Evolutionary conservation across 2,113 vertebrate genomes (phyloP), one percentile per base, ranked within the genome.

Genomic region (Nibea coibor): DNA sequence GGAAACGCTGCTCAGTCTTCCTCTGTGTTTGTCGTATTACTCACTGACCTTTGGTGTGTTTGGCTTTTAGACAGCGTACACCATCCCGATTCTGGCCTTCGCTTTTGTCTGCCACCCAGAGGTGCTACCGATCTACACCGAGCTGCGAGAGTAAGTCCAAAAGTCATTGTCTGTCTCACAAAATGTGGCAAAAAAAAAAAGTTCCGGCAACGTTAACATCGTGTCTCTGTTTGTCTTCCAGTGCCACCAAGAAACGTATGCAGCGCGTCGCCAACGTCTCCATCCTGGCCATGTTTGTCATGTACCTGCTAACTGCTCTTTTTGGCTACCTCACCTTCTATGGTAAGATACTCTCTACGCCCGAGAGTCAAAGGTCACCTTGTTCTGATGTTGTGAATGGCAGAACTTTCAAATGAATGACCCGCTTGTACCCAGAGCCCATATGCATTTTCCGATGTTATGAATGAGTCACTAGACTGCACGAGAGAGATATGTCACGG

Each of bases 291-390:
- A 97, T 97, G 96, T 97, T 97, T 71, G 61, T 95, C 72, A 97
- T 96, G 96, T 97, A 97, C 84, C 94, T 95, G 35, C 88, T 97
- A 64, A 97, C 96, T 0, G 96, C 95, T 6, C 87, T 96, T 35
- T 97, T 97, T 63, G 96, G 96, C 76, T 97, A 97, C 93, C 95
- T 97, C 77, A 97, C 96, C 14, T 97, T 97, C 88, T 96, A 91
- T 22, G 93, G 96, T 97, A 92, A 95, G 88, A 57, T 17, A 1
- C 24, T 35, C 8, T 22, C 42, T n/a, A 35, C 28, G 19, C 31
- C 15, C 47, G 8, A 57, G n/a, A 75, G 26, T 85, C 24, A 81
- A 83, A 64, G 93, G 50, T 62, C 72, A 47, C 12, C 59, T 45
- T 73, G 43, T 79, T 79, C 54, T 24, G 19, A 43, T 48, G 19